These are phyloP conservation scores for Heliconius hortense DNA, from an alignment of 2,888 invertebrate genomes.

Conservation along the genomic window DNA sequence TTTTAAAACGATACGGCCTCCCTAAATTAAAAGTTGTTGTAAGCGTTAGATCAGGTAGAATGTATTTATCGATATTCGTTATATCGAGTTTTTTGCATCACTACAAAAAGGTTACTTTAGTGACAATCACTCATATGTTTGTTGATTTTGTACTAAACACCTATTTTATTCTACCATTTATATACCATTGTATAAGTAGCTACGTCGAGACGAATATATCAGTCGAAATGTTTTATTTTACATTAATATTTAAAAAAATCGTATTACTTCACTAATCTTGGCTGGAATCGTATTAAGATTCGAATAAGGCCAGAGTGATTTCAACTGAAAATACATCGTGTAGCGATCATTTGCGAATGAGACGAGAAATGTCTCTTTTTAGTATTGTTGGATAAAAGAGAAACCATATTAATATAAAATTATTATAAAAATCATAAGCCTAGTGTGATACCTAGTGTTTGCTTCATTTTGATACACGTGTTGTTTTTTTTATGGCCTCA, in stretches of 20 bases:
- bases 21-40: constrained; percentile 44
- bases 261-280: constrained; percentile 58
- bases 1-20: constrained; percentile 50
- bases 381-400: constrained; percentile 15
- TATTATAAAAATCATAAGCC: constrained; percentile 20
- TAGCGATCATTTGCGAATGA: constrained; percentile 35
- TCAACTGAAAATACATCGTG: constrained; percentile 35
- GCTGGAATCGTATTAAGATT: constrained; percentile 74
- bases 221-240: constrained; percentile 77
- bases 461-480: neutral
- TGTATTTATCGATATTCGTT: constrained; percentile 27
- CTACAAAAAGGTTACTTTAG: constrained; percentile 43
- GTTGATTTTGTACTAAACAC: constrained; percentile 77
- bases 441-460: constrained; percentile 27
- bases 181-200: constrained; percentile 68
- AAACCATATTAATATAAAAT: constrained; percentile 9
- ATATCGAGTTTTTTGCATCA: constrained; percentile 36
- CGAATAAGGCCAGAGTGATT: constrained; percentile 66
- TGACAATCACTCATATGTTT: constrained; percentile 45
- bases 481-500: neutral
- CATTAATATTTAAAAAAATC: constrained; percentile 61
- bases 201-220: constrained; percentile 79
- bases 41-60: constrained; percentile 37
- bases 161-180: constrained; percentile 74
- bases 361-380: constrained; percentile 23